Percentiles rank a stretch among this genome's conserved stretches.
Evolutionary conservation across 2,797 vertebrate species (phyloP).

Genomic region (Coilia nasus): DNA sequence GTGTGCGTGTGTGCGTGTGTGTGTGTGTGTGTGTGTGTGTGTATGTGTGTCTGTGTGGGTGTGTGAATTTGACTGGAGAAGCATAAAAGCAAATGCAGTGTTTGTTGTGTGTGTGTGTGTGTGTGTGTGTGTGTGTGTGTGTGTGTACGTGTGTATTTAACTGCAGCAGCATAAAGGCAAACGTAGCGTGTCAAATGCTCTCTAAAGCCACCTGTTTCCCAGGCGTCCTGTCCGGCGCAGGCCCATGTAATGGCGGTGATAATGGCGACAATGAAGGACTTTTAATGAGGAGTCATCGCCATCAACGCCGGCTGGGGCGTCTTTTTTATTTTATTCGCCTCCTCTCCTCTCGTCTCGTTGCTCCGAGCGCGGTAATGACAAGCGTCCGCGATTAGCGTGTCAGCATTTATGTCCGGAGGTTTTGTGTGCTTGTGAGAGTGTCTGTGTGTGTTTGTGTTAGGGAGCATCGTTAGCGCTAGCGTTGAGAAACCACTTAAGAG

Average conservation of each 20-base stretch:
- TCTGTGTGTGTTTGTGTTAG: too few relatives aligned
- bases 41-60: too few relatives aligned
- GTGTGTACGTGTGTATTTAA: background rate
- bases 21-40: too few relatives aligned
- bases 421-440: too few relatives aligned
- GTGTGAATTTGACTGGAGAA: too few relatives aligned
- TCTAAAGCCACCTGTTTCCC: slow-evolving; percentile 18
- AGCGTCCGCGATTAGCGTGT: background rate
- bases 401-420: background rate
- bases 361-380: background rate
- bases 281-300: background rate
- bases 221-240: background rate
- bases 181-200: slow-evolving; percentile 17
- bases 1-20: too few relatives aligned
- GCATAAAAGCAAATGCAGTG: too few relatives aligned
- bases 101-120: too few relatives aligned
- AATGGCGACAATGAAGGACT: background rate
- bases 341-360: background rate
- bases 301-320: background rate
- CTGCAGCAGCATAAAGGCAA: slow-evolving; percentile 11
- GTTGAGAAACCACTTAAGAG: background rate
- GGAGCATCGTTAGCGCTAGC: background rate
- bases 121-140: too few relatives aligned
- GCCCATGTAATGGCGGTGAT: background rate
- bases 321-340: too few relatives aligned